A percentile compares a stretch with the other conserved stretches of the same genome.
These are phyloP conservation scores for Macaca mulatta DNA, from an alignment of 2,113 vertebrate species.

Conservation along the genomic window DNA sequence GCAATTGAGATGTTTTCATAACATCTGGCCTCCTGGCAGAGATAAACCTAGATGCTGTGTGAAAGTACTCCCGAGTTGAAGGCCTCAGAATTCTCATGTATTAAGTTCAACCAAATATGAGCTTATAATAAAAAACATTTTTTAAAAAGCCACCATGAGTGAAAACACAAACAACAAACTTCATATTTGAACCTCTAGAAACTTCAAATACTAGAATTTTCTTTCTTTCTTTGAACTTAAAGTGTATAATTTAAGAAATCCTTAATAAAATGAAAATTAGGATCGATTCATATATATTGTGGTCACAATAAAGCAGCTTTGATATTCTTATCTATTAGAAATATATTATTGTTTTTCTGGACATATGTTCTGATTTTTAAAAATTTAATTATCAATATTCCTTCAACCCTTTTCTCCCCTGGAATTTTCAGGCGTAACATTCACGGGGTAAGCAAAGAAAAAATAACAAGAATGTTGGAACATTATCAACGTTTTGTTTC, in stretches of 20 bases:
- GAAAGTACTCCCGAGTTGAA: neutral
- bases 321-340: neutral
- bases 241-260: slow-evolving; percentile 5
- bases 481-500: slow-evolving; percentile 91
- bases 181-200: slow-evolving; percentile 35
- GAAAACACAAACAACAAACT: slow-evolving; percentile 9
- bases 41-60: slow-evolving; percentile 5
- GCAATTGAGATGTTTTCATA: slow-evolving; percentile 27
- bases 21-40: neutral
- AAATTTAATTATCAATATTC: neutral
- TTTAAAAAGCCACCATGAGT: neutral
- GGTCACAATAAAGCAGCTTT: neutral
- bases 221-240: slow-evolving; percentile 54
- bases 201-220: slow-evolving; percentile 2
- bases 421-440: slow-evolving; percentile 87
- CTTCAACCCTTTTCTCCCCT: neutral
- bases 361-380: neutral
- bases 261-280: slow-evolving; percentile 32
- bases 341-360: neutral
- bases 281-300: neutral
- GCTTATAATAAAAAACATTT: neutral
- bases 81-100: neutral
- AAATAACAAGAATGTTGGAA: slow-evolving; percentile 92
- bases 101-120: neutral
- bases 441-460: slow-evolving; percentile 93